Conservation (phyloP, 2,113 vertebrate species). For the Cettia cetti region DNA sequence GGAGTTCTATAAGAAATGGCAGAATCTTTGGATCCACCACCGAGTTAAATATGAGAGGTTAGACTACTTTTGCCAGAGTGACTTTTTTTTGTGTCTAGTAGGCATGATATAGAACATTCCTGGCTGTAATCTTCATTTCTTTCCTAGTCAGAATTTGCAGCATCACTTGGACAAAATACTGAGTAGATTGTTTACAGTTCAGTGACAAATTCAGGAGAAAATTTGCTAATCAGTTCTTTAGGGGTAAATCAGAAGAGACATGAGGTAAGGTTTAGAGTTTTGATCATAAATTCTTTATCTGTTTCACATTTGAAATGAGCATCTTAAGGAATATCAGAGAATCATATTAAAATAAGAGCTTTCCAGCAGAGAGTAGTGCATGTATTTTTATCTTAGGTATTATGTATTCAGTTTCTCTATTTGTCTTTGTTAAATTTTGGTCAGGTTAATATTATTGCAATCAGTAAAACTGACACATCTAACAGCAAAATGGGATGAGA, state of each 20-base stretch:
- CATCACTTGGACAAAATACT: neutral
- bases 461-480: neutral
- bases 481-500: neutral
- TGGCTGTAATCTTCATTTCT: neutral
- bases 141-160: neutral
- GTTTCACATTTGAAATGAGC: constrained; percentile 24
- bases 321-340: constrained; percentile 19
- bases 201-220: constrained; percentile 5
- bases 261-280: neutral
- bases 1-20: neutral
- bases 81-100: neutral
- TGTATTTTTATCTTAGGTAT: constrained; percentile 37
- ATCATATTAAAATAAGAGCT: neutral
- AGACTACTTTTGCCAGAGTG: neutral
- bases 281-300: constrained; percentile 26
- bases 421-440: constrained; percentile 44
- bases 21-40: neutral
- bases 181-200: neutral
- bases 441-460: constrained; percentile 16
- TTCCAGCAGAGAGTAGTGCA: neutral
- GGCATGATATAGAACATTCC: neutral
- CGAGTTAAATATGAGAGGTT: neutral
- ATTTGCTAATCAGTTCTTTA: neutral
- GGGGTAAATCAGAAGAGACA: neutral
- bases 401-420: neutral